Base-by-base conservation (phyloP, 2,113 vertebrate genomes). In the Mobula birostris region DNA sequence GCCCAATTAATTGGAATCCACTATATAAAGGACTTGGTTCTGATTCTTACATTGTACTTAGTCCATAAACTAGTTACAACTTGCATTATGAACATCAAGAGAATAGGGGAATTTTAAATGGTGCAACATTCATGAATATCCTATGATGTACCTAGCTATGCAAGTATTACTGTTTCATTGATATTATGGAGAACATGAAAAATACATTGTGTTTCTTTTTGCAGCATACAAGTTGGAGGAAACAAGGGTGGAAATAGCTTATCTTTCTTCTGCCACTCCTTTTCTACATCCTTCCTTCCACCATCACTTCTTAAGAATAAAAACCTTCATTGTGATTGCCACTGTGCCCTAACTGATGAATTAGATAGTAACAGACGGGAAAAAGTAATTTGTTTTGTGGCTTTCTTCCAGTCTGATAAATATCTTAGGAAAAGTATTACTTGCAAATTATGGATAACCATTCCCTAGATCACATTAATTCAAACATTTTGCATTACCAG, bases 341-440 rank as follows among this genome's bases (percentile, higher is more conserved):
- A 96, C 94, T 96, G 96, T 96, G 96, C 95, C 95, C 97, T 96
- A 96, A 97, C 95, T 97, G 96, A 97, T 97, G 96, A 96, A 97
- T 97, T 95, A 96, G 96, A 97, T 97, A 97, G 97, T 97, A 96
- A 96, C 95, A 96, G 94, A 95, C 95, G 95, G 95, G 96, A 96
- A 95, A 96, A 96, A 96, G 95, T 94, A 94, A 94, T 96, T 95
- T 87, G 95, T 94, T 96, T 96, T 95, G 95, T 95, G 95, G 95
- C 94, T 95, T 61, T 96, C 79, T 95, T 96, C 80, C 94, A 95
- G 94, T 96, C 95, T 95, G 88, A 94, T 95, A 96, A 95, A 96
- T 94, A 96, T 95, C 93, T 95, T 95, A 94, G 95, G 94, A 95
- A 95, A 95, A 96, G 95, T 82, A 94, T 94, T 95, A 96, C 96